Conservation (phyloP, 2,113 vertebrate genomes). For the Sarotherodon lohbergeri region DNA sequence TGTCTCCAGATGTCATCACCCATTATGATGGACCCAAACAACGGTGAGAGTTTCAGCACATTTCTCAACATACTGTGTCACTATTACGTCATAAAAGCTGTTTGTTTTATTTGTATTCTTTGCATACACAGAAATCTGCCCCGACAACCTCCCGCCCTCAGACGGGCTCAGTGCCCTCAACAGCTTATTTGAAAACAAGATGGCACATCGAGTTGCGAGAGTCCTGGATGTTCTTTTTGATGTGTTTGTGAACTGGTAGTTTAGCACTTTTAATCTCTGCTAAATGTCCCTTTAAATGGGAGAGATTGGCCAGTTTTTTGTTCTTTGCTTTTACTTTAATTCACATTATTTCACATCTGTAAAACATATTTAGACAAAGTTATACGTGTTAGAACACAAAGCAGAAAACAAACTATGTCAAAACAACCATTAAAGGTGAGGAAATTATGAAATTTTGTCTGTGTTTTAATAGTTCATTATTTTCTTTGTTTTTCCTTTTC, state of each 20-base stretch:
- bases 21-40: conserved; percentile 15
- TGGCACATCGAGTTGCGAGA: not conserved
- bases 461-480: not conserved
- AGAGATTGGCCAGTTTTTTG: not conserved
- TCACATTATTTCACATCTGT: not conserved
- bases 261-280: not conserved
- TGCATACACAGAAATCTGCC: conserved; percentile 42
- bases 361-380: not conserved
- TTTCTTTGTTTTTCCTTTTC: not conserved
- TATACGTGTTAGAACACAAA: not conserved
- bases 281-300: not conserved
- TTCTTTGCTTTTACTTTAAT: not conserved
- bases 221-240: conserved; percentile 50
- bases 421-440: not conserved
- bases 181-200: conserved; percentile 14
- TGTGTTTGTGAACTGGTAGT: conserved; percentile 39
- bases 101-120: not conserved
- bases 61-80: not conserved
- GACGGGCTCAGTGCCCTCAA: conserved; percentile 26
- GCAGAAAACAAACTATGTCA: not conserved
- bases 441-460: not conserved
- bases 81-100: not conserved
- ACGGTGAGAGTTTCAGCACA: not conserved
- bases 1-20: conserved; percentile 37
- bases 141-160: not conserved